Percentiles rank a stretch among this genome's conserved stretches.
phyloP scores from a whole-genome alignment of 2,888 invertebrate species.

The Graphium colonna region DNA sequence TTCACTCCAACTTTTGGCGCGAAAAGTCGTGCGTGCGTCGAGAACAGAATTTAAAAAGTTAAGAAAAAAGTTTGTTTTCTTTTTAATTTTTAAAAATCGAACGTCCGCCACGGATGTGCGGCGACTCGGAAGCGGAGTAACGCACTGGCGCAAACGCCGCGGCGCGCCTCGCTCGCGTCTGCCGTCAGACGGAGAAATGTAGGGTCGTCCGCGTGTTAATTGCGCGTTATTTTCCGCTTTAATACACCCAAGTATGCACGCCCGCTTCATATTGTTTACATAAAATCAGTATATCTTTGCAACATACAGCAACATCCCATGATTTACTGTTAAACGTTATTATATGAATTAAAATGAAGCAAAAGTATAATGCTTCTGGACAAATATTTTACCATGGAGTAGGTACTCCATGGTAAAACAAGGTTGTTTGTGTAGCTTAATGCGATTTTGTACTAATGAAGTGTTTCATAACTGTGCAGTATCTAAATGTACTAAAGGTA shows the following conservation, averaged over 20 bases:
- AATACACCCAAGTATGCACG: slow-evolving; percentile 10
- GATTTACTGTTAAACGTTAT: too few species aligned
- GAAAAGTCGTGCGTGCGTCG: slow-evolving; percentile 58
- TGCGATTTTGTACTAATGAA: too few species aligned
- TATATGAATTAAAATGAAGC: too few species aligned
- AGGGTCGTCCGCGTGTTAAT: slow-evolving; percentile 62
- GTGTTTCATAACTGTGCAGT: too few species aligned
- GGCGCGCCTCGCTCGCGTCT: slow-evolving; percentile 37
- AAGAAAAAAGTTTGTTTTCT: slow-evolving; percentile 5
- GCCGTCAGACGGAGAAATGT: slow-evolving; percentile 58
- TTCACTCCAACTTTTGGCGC: slow-evolving; percentile 49
- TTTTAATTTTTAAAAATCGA: slow-evolving; percentile 42
- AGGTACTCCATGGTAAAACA: too few species aligned
- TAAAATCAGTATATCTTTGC: too few species aligned
- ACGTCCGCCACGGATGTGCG: slow-evolving; percentile 51
- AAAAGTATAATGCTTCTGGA: slow-evolving; percentile 8
- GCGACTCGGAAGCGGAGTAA: slow-evolving; percentile 61
- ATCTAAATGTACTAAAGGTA: too few species aligned
- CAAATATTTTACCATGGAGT: too few species aligned
- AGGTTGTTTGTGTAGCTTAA: too few species aligned
- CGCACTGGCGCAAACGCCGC: slow-evolving; percentile 53
- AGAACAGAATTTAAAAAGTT: slow-evolving; percentile 20
- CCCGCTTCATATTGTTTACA: too few species aligned
- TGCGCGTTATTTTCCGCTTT: slow-evolving; percentile 53
- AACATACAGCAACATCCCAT: too few species aligned